Conservation (phyloP, 2,888 invertebrate species). For the Danaus chrysippus region DNA sequence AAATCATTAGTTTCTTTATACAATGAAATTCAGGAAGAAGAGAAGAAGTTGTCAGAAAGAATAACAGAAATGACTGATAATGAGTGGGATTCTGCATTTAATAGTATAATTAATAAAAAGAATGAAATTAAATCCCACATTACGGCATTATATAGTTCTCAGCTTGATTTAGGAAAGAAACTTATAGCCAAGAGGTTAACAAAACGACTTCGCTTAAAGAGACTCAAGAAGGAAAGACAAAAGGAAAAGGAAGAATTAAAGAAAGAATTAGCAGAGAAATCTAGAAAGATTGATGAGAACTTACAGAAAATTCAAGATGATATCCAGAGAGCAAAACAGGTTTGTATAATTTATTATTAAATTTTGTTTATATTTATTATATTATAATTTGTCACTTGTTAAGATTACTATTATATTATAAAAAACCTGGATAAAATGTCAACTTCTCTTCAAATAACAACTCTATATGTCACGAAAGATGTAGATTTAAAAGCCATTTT, state of each 20-base stretch:
- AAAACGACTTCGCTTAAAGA: slow-evolving; percentile 70
- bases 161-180: slow-evolving; percentile 60
- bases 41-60: slow-evolving; percentile 64
- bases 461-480: too few species aligned
- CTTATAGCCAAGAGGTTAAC: slow-evolving; percentile 65
- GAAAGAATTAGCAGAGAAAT: slow-evolving; percentile 68
- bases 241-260: slow-evolving; percentile 56
- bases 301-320: slow-evolving; percentile 81
- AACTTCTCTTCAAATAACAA: too few species aligned
- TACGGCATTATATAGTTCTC: slow-evolving; percentile 56
- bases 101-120: slow-evolving; percentile 72
- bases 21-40: slow-evolving; percentile 48
- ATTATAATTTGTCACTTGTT: too few species aligned
- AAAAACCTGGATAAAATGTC: too few species aligned
- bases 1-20: slow-evolving; percentile 39
- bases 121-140: slow-evolving; percentile 60
- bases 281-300: slow-evolving; percentile 83
- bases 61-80: slow-evolving; percentile 63
- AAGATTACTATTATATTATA: too few species aligned
- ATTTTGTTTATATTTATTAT: too few species aligned
- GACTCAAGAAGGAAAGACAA: slow-evolving; percentile 54
- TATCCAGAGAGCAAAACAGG: slow-evolving; percentile 80
- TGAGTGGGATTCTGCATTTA: slow-evolving; percentile 77
- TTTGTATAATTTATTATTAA: slow-evolving; percentile 33
- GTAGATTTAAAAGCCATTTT: too few species aligned